Base-by-base conservation (phyloP, 2,113 vertebrate genomes). In the Menidia beryllina region DNA sequence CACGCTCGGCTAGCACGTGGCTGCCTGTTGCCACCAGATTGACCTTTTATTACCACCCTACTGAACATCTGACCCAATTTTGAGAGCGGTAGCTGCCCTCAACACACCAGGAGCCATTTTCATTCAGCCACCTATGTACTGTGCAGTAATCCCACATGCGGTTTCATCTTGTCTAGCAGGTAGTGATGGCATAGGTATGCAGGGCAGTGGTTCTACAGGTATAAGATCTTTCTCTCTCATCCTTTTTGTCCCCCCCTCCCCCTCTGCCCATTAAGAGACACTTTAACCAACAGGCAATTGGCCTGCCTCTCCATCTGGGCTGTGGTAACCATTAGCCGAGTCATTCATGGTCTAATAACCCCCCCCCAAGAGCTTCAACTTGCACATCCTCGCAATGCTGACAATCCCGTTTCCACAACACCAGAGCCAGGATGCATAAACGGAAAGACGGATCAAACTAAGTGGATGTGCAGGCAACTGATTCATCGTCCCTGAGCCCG, bases 31-130 rank as follows among this genome's bases (percentile, higher is more conserved):
- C 45, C 1, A 2, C 12, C 24, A 17, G 62, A 68, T 36, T 36
- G 1, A 0, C 4, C 4, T 23, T 58, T 65, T 20, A 36, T 12
- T 67, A 59, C 48, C 79, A 67, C 30, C 7, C 68, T 72, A 15
- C 48, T 69, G 68, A 54, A 56, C 81, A 20, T 19, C 10, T 83
- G 84, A 84, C 76, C 73, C 51, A 84, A 47, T 84, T 86, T 20
- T 52, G 43, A 2, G 0, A 8, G 5, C 21, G 7, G 13, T 39
- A n/a, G 54, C 30, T 3, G 19, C 17, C 45, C 54, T 23, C 39
- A 39, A 45, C 0, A 0, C 74, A 49, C 67, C 25, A 15, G 45
- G 23, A 17, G 15, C 4, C n/a, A 52, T 55, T 66, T 70, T 52
- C 43, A 53, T 20, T 11, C 14, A 14, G 48, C 53, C 11, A 30